These are phyloP conservation scores for Stenodera caucasica DNA, from an alignment of 2,888 invertebrate species.

Conservation along the genomic window DNA sequence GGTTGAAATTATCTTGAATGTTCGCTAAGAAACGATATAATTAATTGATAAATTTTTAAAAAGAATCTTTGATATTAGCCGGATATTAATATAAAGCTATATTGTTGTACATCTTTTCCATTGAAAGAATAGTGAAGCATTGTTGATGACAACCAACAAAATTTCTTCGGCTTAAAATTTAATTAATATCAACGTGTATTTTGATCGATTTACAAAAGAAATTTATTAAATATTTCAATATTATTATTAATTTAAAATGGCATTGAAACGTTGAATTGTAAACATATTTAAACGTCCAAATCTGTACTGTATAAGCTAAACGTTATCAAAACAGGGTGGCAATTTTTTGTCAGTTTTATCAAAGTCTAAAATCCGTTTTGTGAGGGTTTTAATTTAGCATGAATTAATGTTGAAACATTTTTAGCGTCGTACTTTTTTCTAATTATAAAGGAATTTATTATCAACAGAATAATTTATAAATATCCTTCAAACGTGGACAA, in stretches of 20 bases:
- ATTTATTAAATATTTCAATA: neutral
- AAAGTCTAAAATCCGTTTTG: neutral
- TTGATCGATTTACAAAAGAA: neutral
- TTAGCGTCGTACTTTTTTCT: neutral
- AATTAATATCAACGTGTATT: constrained; percentile 1
- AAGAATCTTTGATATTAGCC: neutral
- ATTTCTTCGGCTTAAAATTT: constrained; percentile 3
- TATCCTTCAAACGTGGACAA: too few species aligned
- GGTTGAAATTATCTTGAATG: too few species aligned
- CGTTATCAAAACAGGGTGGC: neutral
- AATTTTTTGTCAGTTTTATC: neutral
- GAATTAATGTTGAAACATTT: neutral
- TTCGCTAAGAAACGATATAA: too few species aligned
- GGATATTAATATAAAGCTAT: neutral
- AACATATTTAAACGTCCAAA: neutral
- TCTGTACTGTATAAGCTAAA: neutral
- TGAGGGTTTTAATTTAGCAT: constrained; percentile 4
- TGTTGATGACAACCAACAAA: constrained; percentile 1
- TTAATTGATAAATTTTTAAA: constrained; percentile 3
- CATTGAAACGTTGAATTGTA: too few species aligned
- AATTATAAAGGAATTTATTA: too few species aligned
- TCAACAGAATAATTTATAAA: too few species aligned
- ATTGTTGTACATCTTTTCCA: neutral
- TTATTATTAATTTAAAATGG: neutral
- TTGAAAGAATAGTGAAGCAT: constrained; percentile 1